A percentile compares a stretch with the other conserved stretches of the same genome.
Conservation (phyloP, 2,797 vertebrate genomes). For the Aotus griseimembra region DNA sequence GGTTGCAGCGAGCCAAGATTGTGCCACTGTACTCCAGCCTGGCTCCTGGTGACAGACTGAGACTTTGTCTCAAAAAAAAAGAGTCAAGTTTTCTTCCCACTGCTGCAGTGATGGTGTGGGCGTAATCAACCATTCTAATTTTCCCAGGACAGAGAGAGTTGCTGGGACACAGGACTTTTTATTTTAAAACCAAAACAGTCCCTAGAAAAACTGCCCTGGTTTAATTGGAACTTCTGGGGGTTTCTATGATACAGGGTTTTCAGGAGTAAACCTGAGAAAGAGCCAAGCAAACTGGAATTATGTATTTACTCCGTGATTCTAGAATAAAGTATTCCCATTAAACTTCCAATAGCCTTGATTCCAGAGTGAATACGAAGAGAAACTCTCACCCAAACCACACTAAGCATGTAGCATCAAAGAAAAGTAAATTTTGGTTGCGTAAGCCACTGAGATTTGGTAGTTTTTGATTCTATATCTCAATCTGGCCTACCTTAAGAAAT, state of each 20-base stretch:
- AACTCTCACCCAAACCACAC: not conserved
- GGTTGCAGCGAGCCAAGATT: too few relatives aligned
- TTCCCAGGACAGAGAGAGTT: not conserved
- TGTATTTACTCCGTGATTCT: not conserved
- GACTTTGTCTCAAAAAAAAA: too few relatives aligned
- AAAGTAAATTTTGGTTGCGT: not conserved
- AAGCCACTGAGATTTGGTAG: not conserved
- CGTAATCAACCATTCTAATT: not conserved
- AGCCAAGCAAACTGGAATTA: not conserved
- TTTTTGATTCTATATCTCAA: not conserved
- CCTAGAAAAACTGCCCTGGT: not conserved
- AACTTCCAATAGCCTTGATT: not conserved
- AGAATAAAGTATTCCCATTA: not conserved
- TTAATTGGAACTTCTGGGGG: not conserved
- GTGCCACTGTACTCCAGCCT: too few relatives aligned
- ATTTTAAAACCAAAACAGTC: not conserved
- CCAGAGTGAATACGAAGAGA: not conserved
- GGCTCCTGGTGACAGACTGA: too few relatives aligned
- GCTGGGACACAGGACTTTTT: not conserved
- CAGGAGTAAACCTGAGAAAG: not conserved
- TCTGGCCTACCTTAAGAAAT: not conserved
- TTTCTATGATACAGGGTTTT: not conserved
- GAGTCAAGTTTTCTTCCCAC: not conserved
- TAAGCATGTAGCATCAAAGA: not conserved
- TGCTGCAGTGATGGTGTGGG: not conserved